phyloP scores from a whole-genome alignment of 2,888 invertebrate genomes.

The Ennomos erosarius region DNA sequence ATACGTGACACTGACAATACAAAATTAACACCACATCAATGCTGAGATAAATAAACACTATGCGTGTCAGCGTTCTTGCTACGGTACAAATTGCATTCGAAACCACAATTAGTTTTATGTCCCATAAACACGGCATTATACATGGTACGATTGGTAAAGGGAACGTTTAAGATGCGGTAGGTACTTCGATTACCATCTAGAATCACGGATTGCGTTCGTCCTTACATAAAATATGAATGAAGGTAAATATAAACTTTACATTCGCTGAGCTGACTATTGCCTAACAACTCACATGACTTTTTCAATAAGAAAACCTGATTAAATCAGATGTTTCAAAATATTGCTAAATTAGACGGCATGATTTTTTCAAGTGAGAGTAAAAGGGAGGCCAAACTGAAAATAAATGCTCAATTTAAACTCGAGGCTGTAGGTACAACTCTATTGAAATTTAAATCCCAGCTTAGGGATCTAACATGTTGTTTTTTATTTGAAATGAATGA shows the following conservation, averaged over 20 bases:
- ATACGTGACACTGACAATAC: not conserved
- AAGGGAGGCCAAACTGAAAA: no score
- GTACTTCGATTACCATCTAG: constrained; percentile 26
- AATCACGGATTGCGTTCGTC: constrained; percentile 26
- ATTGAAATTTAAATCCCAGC: no score
- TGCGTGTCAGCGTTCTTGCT: constrained; percentile 17
- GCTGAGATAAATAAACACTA: constrained; percentile 18
- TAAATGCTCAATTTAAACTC: no score
- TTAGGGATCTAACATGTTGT: no score
- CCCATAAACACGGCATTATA: constrained; percentile 27
- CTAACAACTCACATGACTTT: constrained; percentile 17
- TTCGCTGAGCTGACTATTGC: constrained; percentile 22
- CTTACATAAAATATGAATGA: constrained; percentile 31
- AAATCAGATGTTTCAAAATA: not conserved
- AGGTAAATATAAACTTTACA: constrained; percentile 17
- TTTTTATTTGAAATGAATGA: no score
- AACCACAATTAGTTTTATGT: constrained; percentile 19
- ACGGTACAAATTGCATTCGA: not conserved
- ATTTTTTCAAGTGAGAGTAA: not conserved
- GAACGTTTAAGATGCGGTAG: constrained; percentile 18
- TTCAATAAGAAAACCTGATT: constrained; percentile 4
- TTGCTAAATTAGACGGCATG: constrained; percentile 1
- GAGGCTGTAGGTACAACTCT: no score
- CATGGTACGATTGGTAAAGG: constrained; percentile 19
- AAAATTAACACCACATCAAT: constrained; percentile 1